Evolutionary conservation across 2,888 invertebrate species (phyloP).

Genomic region (Lomographa bimaculata): DNA sequence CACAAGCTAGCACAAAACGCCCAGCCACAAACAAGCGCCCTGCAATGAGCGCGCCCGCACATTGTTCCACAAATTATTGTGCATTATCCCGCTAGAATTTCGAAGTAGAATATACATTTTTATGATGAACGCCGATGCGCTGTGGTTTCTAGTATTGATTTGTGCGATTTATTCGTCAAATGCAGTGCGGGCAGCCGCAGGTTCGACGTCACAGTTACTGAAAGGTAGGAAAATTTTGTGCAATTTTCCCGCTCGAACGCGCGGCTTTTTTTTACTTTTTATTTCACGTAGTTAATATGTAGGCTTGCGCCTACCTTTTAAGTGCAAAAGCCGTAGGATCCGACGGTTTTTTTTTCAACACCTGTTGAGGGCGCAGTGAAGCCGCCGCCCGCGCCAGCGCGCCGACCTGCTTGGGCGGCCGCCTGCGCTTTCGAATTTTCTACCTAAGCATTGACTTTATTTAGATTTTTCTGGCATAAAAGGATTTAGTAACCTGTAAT

Average conservation of each 20-base stretch:
- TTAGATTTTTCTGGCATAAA: conserved; percentile 40
- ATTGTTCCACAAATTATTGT: conserved; percentile 10
- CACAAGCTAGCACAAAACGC: background rate
- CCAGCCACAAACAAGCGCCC: background rate
- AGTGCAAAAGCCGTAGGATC: conserved; percentile 49
- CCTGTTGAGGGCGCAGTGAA: conserved; percentile 57
- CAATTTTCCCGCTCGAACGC: conserved; percentile 64
- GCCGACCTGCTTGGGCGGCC: conserved; percentile 57
- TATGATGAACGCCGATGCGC: conserved; percentile 5
- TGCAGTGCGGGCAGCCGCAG: conserved; percentile 22
- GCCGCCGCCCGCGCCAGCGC: conserved; percentile 55
- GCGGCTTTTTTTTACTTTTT: conserved; percentile 43
- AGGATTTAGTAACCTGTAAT: conserved; percentile 22
- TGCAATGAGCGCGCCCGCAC: conserved; percentile 10
- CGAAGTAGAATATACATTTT: background rate
- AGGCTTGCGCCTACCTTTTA: conserved; percentile 69
- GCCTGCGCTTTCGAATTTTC: conserved; percentile 36
- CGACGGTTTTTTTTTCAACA: conserved; percentile 52
- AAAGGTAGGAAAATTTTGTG: conserved; percentile 69
- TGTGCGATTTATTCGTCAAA: conserved; percentile 14
- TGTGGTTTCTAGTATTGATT: conserved; percentile 4
- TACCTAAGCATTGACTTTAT: conserved; percentile 20
- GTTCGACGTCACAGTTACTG: conserved; percentile 31
- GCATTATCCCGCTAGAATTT: conserved; percentile 12
- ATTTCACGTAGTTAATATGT: conserved; percentile 38